Evolutionary conservation across 2,888 invertebrate genomes (phyloP).

Genomic region (Coelinius sp.): DNA sequence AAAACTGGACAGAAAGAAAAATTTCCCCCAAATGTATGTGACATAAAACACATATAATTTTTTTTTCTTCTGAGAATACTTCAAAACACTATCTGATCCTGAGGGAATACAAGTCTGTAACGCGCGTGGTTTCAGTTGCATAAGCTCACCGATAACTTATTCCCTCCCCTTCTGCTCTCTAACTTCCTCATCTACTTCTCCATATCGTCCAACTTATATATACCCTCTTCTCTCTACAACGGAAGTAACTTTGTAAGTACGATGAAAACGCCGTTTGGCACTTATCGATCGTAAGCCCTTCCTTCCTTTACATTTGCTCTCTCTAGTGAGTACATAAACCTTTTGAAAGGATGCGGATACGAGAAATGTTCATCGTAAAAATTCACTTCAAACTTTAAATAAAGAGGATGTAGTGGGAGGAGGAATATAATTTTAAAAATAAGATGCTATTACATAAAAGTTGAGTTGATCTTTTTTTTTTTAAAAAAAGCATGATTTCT

Average conservation of each 20-base stretch:
- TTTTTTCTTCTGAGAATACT: background rate
- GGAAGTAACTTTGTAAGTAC: conserved; percentile 20
- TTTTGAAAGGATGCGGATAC: conserved; percentile 2
- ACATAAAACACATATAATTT: background rate
- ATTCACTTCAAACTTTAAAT: background rate
- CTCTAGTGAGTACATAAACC: conserved; percentile 22
- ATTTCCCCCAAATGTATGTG: background rate
- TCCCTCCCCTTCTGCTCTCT: conserved; percentile 32
- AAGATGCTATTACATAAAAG: no score
- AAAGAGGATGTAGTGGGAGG: no score
- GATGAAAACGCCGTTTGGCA: conserved; percentile 30
- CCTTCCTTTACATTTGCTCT: conserved; percentile 3
- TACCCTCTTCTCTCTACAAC: background rate
- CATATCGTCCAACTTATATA: conserved; percentile 23
- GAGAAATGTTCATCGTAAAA: background rate
- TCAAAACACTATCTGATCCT: background rate
- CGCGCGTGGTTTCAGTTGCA: conserved; percentile 23
- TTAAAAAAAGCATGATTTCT: background rate
- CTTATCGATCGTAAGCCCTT: conserved; percentile 29
- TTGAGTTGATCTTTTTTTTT: background rate
- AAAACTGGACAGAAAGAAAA: conserved; percentile 7
- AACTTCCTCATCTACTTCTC: conserved; percentile 14
- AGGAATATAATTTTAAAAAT: no score
- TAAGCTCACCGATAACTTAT: conserved; percentile 44
- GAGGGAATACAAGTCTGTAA: conserved; percentile 12